A percentile compares a stretch with the other conserved stretches of the same genome.
phyloP scores from a whole-genome alignment of 2,888 invertebrate species.

The Pammene fasciana region DNA sequence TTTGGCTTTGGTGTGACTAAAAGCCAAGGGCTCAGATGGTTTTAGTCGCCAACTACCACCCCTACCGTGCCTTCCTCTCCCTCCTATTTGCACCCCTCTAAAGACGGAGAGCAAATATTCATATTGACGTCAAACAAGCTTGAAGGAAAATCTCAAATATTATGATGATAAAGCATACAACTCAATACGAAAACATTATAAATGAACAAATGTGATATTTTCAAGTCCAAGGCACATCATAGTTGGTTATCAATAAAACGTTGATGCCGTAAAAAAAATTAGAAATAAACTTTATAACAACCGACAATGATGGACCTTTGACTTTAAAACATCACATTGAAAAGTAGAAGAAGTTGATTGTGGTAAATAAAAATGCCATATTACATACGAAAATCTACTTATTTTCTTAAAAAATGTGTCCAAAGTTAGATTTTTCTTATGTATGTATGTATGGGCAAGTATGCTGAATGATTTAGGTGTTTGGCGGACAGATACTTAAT shows the following conservation, averaged over 20 bases:
- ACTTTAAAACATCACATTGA: too few species aligned
- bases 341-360: slow-evolving; percentile 28
- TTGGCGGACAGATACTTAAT: too few species aligned
- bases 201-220: slow-evolving; percentile 20
- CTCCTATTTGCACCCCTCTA: slow-evolving; percentile 36
- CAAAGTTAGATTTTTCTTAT: too few species aligned
- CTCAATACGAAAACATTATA: slow-evolving; percentile 28
- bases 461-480: too few species aligned
- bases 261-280: too few species aligned
- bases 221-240: too few species aligned
- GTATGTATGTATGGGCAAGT: too few species aligned
- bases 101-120: slow-evolving; percentile 39
- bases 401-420: neutral
- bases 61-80: slow-evolving; percentile 7
- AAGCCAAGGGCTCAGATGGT: slow-evolving; percentile 32
- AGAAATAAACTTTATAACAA: too few species aligned
- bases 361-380: slow-evolving; percentile 49
- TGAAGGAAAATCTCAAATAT: slow-evolving; percentile 34
- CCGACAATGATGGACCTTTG: too few species aligned
- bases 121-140: slow-evolving; percentile 34
- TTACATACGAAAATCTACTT: slow-evolving; percentile 43
- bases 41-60: slow-evolving; percentile 33
- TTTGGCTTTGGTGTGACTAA: slow-evolving; percentile 15
- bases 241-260: too few species aligned
- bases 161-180: slow-evolving; percentile 32